Conservation (phyloP, 1,140 invertebrate species). For the Drosophila eugracilis region DNA sequence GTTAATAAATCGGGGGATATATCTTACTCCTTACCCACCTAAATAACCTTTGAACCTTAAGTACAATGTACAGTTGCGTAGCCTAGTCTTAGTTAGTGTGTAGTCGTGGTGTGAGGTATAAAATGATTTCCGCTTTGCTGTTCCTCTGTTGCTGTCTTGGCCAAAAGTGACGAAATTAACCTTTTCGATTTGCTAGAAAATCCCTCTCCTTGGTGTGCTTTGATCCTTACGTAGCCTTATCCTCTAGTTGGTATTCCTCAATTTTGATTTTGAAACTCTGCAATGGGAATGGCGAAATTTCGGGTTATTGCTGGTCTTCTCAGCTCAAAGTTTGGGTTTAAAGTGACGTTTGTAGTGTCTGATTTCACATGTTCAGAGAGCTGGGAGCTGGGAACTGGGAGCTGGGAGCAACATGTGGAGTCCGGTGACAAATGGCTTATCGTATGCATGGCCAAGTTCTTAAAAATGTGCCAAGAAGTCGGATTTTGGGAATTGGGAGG, state of each 20-base stretch:
- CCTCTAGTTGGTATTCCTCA: constrained; percentile 78
- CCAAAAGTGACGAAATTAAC: constrained; percentile 38
- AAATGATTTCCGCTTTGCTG: constrained; percentile 77
- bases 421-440: constrained; percentile 63
- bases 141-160: constrained; percentile 58
- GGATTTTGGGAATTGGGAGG: no score
- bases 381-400: no score
- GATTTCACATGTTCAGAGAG: constrained; percentile 37
- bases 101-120: constrained; percentile 76
- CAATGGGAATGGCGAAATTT: constrained; percentile 41
- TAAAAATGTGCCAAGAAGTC: constrained; percentile 27
- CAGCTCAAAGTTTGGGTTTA: constrained; percentile 21
- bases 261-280: constrained; percentile 84
- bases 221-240: constrained; percentile 74
- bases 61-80: constrained; percentile 82
- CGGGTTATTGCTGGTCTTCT: constrained; percentile 11
- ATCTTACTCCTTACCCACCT: constrained; percentile 45
- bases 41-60: constrained; percentile 83
- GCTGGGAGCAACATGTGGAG: constrained; percentile 35
- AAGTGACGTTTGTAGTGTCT: constrained; percentile 34
- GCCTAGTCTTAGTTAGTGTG: constrained; percentile 68
- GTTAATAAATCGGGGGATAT: no score
- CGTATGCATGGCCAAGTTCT: constrained; percentile 63
- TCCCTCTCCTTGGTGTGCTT: constrained; percentile 57
- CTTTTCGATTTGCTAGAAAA: constrained; percentile 67